These are phyloP conservation scores for Leptonema lineaticorne DNA, from an alignment of 1,140 invertebrate genomes.

Conservation along the genomic window DNA sequence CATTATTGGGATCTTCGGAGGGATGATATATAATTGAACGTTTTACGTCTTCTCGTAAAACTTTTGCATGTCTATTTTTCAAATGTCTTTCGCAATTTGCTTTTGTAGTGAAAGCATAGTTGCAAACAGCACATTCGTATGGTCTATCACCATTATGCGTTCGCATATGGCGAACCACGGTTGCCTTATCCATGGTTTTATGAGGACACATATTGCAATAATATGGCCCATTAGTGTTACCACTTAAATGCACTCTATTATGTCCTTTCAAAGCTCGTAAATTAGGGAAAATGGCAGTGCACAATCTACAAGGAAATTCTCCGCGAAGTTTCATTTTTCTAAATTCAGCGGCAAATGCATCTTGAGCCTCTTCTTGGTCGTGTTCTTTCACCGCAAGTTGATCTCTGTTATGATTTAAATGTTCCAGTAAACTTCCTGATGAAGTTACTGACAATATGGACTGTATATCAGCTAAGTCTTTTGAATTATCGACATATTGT, in stretches of 20 bases:
- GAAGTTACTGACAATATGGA: constrained; percentile 77
- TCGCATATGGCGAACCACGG: constrained; percentile 84
- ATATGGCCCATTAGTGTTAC: constrained; percentile 72
- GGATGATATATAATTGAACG: constrained; percentile 83
- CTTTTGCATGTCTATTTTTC: constrained; percentile 84
- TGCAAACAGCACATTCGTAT: constrained; percentile 90
- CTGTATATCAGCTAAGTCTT: constrained; percentile 81
- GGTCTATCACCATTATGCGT: constrained; percentile 93
- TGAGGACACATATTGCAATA: constrained; percentile 92
- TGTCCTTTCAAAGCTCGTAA: constrained; percentile 88
- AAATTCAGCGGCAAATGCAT: constrained; percentile 77
- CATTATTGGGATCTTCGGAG: constrained; percentile 76
- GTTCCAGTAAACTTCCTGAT: constrained; percentile 62
- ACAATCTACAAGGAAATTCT: constrained; percentile 86
- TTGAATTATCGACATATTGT: constrained; percentile 52
- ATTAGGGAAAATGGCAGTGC: constrained; percentile 81
- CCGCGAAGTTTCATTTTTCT: constrained; percentile 82
- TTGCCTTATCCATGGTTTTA: constrained; percentile 85
- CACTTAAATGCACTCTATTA: constrained; percentile 74
- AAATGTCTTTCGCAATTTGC: constrained; percentile 88
- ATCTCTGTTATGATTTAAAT: constrained; percentile 52
- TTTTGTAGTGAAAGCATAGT: constrained; percentile 95
- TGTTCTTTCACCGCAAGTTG: constrained; percentile 45
- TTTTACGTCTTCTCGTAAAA: constrained; percentile 82
- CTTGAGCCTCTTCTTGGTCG: constrained; percentile 74